These are phyloP conservation scores for Turdus rufiventris DNA, from an alignment of 2,113 vertebrate genomes.

Conservation along the genomic window DNA sequence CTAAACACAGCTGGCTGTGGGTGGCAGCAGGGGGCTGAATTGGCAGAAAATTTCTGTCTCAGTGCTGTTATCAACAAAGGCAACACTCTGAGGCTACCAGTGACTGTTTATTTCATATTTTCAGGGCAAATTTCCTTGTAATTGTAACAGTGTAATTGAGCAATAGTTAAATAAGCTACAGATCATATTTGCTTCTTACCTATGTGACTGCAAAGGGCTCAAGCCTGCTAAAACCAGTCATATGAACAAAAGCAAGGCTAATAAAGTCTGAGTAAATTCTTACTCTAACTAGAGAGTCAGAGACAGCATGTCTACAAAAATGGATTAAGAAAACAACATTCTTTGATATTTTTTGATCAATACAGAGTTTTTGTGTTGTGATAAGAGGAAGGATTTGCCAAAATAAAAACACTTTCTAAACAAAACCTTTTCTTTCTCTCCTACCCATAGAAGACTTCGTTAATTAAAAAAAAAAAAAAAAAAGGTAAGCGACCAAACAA, in stretches of 20 bases:
- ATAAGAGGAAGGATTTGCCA: background rate
- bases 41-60: slow-evolving; percentile 5
- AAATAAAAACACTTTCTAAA: background rate
- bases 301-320: background rate
- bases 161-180: background rate
- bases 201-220: background rate
- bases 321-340: background rate
- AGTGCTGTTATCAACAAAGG: background rate
- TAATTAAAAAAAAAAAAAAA: background rate
- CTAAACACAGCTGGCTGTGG: slow-evolving; percentile 42
- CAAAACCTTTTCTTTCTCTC: background rate
- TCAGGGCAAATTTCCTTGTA: background rate
- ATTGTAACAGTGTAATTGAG: background rate
- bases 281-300: background rate
- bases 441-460: background rate
- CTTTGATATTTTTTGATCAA: background rate
- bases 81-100: background rate
- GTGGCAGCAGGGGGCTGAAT: slow-evolving; percentile 52
- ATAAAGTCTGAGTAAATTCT: background rate
- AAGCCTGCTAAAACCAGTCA: background rate
- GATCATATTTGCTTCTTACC: background rate
- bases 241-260: background rate
- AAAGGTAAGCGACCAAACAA: fast-evolving
- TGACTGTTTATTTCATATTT: background rate
- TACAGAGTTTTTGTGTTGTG: fast-evolving